Percentiles rank a stretch among this genome's conserved stretches.
Evolutionary conservation across 2,113 vertebrate species (phyloP).

Genomic region (Saccopteryx leptura): DNA sequence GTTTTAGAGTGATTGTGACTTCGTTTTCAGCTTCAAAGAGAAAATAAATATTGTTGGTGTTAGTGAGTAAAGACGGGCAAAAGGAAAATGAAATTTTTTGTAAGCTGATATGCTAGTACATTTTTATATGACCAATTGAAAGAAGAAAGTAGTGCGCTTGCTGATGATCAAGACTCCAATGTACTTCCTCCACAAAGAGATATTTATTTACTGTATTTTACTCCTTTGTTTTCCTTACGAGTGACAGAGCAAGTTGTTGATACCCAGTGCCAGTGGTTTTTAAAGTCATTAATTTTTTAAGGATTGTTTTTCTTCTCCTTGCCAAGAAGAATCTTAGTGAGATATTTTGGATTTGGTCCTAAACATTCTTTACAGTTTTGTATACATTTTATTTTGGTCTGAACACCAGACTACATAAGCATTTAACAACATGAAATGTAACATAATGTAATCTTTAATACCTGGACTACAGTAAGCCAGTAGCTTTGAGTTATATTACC

Average conservation of each 20-base stretch:
- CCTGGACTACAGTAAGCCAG: constrained; percentile 83
- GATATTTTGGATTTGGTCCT: constrained; percentile 70
- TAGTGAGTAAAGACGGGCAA: background rate
- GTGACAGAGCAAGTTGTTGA: constrained; percentile 40
- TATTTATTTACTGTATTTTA: constrained; percentile 14
- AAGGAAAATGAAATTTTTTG: constrained; percentile 45
- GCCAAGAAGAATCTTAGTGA: constrained; percentile 47
- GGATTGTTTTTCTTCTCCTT: background rate
- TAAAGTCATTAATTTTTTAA: constrained; percentile 60
- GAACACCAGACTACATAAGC: constrained; percentile 56
- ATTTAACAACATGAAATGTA: constrained; percentile 74
- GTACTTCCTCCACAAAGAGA: background rate
- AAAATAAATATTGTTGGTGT: background rate
- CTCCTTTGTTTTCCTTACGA: background rate
- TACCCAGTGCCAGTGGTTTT: constrained; percentile 14
- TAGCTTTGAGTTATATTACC: constrained; percentile 90
- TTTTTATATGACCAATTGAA: constrained; percentile 27
- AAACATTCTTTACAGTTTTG: constrained; percentile 59
- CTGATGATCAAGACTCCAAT: background rate
- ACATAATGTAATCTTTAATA: constrained; percentile 84
- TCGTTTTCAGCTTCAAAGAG: constrained; percentile 15
- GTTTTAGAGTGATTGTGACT: background rate
- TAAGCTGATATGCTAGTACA: background rate
- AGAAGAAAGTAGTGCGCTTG: background rate
- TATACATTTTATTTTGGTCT: constrained; percentile 70